Evolutionary conservation across 1,140 invertebrate species (phyloP), one percentile per base, ranked within the genome.

Genomic region (Holotrichia oblita): DNA sequence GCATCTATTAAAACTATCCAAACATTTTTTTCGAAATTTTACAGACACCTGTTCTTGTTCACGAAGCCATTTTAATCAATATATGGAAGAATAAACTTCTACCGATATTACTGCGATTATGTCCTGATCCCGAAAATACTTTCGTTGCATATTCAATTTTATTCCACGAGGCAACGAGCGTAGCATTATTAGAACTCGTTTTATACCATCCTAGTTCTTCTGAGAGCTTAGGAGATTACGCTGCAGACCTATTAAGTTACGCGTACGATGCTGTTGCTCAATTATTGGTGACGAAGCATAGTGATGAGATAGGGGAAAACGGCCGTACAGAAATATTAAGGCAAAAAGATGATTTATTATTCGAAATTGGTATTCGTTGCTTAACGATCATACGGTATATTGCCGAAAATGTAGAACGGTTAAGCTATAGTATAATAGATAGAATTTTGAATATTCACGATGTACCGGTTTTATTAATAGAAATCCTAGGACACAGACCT

Each of bases 51-150:
- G 81, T 94, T 20, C 85, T 96, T 42, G 90, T 95, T 48, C 90
- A 93, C 79, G 94, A 96, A 88, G 91, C 93, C 0, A 93, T 94
- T 79, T 91, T 93, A 84, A 91, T 95, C 44, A 90, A 91, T 81
- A 86, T 95, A 44, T 96, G 94, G 94, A 93, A 93, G 79, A 87
- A 91, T 44, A 93, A 93, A 82, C 89, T 95, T 34, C 90, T 94
- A 79, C 93, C 93, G 2, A 86, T 91, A 84, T 87, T 96, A n/a
- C 82, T 95, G 10, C 89, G 92, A 83, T 83, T 92, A 22, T 89
- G 91, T 80, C 89, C 89, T 0, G 89, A 93, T 73, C 91, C 93
- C 0, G 84, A 88, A 44, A 91, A 91, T 82, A 93, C 92, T 0
- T 94, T 95, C 82, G 87, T 94, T 6, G 87, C 94, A 40, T 95